These are phyloP conservation scores for Nautilus pompilius DNA, from an alignment of 1,140 invertebrate species.

Conservation along the genomic window DNA sequence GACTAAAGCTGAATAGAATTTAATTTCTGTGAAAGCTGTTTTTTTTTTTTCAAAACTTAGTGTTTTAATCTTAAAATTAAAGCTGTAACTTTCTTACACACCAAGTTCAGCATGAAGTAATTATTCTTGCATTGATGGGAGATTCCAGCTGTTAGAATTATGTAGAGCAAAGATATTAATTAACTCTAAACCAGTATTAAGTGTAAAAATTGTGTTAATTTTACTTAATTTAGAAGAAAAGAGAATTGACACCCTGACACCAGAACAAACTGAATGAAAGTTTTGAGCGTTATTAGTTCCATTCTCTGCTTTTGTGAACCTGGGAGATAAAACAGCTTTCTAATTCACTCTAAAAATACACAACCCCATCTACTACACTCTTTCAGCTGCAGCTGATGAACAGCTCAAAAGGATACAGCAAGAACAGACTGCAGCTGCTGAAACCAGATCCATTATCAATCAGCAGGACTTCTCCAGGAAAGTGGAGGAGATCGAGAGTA, in stretches of 20 bases:
- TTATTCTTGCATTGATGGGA: no score
- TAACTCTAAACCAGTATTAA: neutral
- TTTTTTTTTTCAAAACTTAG: no score
- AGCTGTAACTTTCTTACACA: no score
- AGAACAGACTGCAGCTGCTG: slow-evolving; percentile 2
- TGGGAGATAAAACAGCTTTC: no score
- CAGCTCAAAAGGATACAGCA: slow-evolving; percentile 25
- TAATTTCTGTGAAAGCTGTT: no score
- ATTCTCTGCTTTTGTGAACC: no score
- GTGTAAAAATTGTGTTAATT: neutral
- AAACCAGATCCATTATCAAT: slow-evolving; percentile 12
- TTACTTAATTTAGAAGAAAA: neutral
- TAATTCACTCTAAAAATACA: no score
- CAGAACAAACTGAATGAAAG: neutral
- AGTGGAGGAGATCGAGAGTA: slow-evolving; percentile 31
- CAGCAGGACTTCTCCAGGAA: slow-evolving; percentile 23
- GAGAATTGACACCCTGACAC: neutral
- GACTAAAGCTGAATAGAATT: no score
- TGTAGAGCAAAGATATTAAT: no score
- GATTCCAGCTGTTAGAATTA: no score
- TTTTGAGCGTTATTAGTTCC: neutral
- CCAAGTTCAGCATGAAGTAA: no score
- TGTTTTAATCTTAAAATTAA: no score
- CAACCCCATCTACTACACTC: neutral
- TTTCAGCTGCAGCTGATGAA: slow-evolving; percentile 34